Evolutionary conservation across 2,888 invertebrate genomes (phyloP).

Genomic region (Linnaemya vulpina): DNA sequence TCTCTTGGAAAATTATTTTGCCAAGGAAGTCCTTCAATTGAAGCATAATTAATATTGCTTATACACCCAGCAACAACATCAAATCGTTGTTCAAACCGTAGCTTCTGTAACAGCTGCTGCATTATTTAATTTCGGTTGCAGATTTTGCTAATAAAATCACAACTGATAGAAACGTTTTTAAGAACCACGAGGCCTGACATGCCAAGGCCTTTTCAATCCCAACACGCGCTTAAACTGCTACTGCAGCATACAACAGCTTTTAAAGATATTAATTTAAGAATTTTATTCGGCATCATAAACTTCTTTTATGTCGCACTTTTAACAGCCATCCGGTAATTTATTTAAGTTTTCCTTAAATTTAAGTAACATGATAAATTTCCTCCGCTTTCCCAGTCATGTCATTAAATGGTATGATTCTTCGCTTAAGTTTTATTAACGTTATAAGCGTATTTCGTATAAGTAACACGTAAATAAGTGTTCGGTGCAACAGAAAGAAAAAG

Average conservation of each 20-base stretch:
- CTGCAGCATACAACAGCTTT: slow-evolving; percentile 1
- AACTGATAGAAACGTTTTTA: no score
- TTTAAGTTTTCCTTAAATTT: slow-evolving; percentile 47
- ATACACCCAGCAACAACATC: no score
- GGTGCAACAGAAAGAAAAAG: background rate
- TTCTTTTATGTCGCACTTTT: slow-evolving; percentile 7
- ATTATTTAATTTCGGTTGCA: no score
- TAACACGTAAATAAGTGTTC: slow-evolving; percentile 47
- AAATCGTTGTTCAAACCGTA: no score
- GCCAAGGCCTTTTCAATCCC: background rate
- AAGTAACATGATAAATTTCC: slow-evolving; percentile 50
- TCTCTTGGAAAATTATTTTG: no score
- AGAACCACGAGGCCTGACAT: background rate
- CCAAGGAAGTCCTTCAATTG: no score
- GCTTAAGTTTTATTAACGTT: slow-evolving; percentile 45
- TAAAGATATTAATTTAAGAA: slow-evolving; percentile 7
- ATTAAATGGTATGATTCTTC: slow-evolving; percentile 55
- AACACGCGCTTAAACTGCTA: background rate
- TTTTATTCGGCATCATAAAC: background rate
- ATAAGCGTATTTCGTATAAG: slow-evolving; percentile 57
- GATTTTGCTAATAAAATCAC: background rate
- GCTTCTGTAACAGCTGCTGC: no score
- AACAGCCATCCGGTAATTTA: slow-evolving; percentile 26
- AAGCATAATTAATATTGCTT: no score
- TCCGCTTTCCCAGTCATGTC: slow-evolving; percentile 21